Percentiles rank a stretch among this genome's conserved stretches.
Conservation (phyloP, 2,797 vertebrate species). For the Pristis pectinata region DNA sequence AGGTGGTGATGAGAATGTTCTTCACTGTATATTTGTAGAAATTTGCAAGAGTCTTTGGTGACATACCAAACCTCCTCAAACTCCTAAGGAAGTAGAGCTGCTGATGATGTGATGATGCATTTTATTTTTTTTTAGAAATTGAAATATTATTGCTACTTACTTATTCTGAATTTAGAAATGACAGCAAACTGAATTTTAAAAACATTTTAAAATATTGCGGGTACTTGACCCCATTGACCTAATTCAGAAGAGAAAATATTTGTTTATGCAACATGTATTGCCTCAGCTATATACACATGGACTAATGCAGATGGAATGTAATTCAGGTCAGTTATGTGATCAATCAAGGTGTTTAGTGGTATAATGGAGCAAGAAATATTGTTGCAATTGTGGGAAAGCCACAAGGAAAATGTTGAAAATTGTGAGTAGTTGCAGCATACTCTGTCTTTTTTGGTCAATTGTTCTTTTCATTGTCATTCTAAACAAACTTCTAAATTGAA, state of each 20-base stretch:
- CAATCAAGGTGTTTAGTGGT: neutral
- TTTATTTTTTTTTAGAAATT: slow-evolving; percentile 26
- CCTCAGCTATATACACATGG: neutral
- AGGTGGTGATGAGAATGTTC: too few species aligned
- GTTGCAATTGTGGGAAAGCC: neutral
- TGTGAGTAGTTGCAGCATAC: neutral
- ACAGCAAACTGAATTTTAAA: neutral
- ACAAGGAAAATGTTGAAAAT: neutral
- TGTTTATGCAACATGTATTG: neutral
- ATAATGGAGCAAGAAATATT: neutral
- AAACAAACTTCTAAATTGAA: neutral
- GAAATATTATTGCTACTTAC: neutral
- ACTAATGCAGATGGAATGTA: neutral
- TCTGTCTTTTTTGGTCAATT: neutral
- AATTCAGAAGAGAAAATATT: neutral
- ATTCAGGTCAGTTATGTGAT: too few species aligned
- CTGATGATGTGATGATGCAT: slow-evolving; percentile 40
- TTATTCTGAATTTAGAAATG: neutral
- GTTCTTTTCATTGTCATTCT: neutral
- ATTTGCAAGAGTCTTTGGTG: too few species aligned
- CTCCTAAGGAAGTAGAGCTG: too few species aligned
- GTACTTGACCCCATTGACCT: neutral
- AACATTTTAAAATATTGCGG: neutral
- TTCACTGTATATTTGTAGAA: too few species aligned
- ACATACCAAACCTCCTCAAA: too few species aligned